A percentile compares a stretch with the other conserved stretches of the same genome.
These are phyloP conservation scores for Mimachlamys varia DNA, from an alignment of 2,888 invertebrate genomes.

Conservation along the genomic window DNA sequence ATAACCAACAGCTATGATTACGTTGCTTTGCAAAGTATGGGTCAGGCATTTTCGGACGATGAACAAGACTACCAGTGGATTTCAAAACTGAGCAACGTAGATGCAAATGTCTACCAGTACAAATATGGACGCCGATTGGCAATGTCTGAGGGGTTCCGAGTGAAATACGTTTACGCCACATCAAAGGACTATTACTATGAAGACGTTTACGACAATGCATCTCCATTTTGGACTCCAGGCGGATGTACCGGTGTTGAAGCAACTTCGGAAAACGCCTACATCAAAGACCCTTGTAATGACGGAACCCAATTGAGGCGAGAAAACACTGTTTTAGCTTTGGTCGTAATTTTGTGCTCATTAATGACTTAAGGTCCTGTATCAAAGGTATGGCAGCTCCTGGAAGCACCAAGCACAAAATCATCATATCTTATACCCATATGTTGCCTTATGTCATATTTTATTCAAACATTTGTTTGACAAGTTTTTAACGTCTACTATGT, in stretches of 20 bases:
- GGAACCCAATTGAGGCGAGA: neutral
- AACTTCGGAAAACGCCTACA: neutral
- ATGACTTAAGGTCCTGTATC: neutral
- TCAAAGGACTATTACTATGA: neutral
- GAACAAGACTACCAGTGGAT: neutral
- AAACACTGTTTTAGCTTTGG: neutral
- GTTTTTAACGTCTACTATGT: too few species aligned
- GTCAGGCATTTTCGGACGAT: neutral
- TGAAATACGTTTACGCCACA: conserved; percentile 6
- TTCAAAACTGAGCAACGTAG: neutral
- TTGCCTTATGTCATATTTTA: too few species aligned
- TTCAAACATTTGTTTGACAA: too few species aligned
- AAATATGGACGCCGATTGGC: neutral
- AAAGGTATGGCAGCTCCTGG: neutral
- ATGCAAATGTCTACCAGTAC: neutral
- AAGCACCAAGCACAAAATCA: too few species aligned
- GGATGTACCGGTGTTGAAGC: neutral
- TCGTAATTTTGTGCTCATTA: neutral
- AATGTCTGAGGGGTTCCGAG: neutral
- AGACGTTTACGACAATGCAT: conserved; percentile 36
- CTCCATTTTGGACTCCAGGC: conserved; percentile 37
- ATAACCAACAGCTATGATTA: neutral
- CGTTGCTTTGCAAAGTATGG: neutral
- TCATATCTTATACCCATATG: too few species aligned
- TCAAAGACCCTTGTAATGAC: neutral